phyloP scores from a whole-genome alignment of 2,797 vertebrate genomes.

The Hylomyscus alleni region DNA sequence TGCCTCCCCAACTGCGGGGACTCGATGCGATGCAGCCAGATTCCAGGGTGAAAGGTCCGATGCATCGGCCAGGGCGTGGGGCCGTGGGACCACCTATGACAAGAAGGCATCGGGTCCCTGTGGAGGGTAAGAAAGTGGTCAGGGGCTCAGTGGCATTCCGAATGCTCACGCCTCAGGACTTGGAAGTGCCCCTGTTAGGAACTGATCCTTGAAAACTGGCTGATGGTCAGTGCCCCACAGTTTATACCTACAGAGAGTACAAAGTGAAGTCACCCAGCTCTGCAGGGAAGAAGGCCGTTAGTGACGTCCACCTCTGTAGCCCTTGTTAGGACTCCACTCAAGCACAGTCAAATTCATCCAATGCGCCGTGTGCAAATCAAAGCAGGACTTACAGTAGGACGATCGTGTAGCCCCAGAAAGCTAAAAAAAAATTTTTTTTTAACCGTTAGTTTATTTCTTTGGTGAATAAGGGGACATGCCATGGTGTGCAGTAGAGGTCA shows the following conservation, averaged over 20 bases:
- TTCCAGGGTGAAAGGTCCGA: not conserved
- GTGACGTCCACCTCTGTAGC: not conserved
- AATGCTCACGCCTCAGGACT: not conserved
- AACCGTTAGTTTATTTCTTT: not conserved
- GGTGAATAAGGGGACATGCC: not conserved
- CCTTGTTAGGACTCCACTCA: not conserved
- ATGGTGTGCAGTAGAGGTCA: not conserved
- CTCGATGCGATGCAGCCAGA: not conserved
- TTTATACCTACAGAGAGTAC: not conserved
- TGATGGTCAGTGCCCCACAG: not conserved
- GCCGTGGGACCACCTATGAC: rapidly evolving
- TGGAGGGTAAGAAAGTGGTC: rapidly evolving
- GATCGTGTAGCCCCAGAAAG: rapidly evolving
- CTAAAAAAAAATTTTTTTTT: not conserved
- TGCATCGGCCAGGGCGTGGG: rapidly evolving
- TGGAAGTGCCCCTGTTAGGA: not conserved
- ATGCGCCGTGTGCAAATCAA: not conserved
- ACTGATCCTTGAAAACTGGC: not conserved
- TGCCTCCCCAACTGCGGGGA: not conserved
- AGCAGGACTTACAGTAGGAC: not conserved
- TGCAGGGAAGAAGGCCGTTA: not conserved
- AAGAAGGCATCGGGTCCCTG: rapidly evolving
- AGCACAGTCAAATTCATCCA: not conserved
- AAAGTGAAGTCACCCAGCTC: not conserved
- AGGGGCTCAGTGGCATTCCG: not conserved